Evolutionary conservation across 2,888 invertebrate species (phyloP).

Genomic region (Ceraclea dissimilis): DNA sequence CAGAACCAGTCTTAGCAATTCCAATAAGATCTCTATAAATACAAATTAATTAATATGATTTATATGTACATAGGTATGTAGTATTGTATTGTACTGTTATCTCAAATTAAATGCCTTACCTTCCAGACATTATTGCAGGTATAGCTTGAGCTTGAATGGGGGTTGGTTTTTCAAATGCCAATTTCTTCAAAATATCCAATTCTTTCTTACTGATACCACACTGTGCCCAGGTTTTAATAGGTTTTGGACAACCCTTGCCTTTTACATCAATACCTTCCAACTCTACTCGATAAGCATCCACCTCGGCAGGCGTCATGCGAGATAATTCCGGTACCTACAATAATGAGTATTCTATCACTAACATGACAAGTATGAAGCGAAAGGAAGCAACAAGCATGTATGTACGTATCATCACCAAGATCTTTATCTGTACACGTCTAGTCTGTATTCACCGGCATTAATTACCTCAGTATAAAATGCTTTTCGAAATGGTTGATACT

Average conservation of each 20-base stretch:
- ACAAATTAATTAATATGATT: not conserved
- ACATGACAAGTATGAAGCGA: no score
- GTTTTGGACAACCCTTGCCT: conserved; percentile 94
- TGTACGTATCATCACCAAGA: no score
- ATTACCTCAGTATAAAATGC: conserved; percentile 91
- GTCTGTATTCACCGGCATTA: no score
- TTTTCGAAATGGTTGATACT: conserved; percentile 86
- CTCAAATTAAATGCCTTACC: conserved; percentile 36
- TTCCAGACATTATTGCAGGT: conserved; percentile 92
- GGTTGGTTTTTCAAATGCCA: conserved; percentile 92
- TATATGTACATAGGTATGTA: not conserved
- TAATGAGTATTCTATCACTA: not conserved
- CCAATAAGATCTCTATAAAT: conserved; percentile 79
- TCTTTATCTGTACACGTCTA: no score
- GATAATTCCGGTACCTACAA: conserved; percentile 90
- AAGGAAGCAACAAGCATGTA: no score
- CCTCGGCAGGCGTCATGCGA: conserved; percentile 81
- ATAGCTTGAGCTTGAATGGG: conserved; percentile 98
- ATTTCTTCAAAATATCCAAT: conserved; percentile 82
- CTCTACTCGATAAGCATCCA: conserved; percentile 78
- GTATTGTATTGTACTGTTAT: not conserved
- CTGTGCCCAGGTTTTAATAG: conserved; percentile 95
- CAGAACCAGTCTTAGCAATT: conserved; percentile 98
- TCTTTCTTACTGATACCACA: conserved; percentile 96
- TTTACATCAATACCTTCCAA: conserved; percentile 93